phyloP scores from a whole-genome alignment of 2,888 invertebrate genomes.

The Drosophila borealis region DNA sequence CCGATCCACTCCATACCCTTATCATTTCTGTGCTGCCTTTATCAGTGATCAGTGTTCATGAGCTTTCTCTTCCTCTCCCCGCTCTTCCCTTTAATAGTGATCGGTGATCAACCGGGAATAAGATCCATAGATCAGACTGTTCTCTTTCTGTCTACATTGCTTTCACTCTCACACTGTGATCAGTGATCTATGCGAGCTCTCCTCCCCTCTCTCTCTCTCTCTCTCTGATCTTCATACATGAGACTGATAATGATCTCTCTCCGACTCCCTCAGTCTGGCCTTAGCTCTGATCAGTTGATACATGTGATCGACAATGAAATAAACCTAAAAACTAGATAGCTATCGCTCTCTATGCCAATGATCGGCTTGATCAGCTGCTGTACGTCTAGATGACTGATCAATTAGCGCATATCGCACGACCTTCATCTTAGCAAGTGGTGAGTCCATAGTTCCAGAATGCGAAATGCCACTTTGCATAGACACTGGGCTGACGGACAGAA shows the following conservation, averaged over 20 bases:
- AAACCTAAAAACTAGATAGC: neutral
- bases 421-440: conserved; percentile 46
- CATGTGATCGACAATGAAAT: neutral
- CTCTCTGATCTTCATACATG: neutral
- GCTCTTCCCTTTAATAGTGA: too few relatives aligned
- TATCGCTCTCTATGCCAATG: neutral
- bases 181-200: neutral
- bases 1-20: too few relatives aligned
- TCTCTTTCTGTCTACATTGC: too few relatives aligned
- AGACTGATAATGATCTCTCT: neutral
- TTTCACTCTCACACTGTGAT: neutral
- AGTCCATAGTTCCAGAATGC: conserved; percentile 37
- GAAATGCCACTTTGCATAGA: conserved; percentile 37
- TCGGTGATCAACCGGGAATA: too few relatives aligned
- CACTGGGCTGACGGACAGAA: conserved; percentile 4
- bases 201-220: neutral
- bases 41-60: neutral
- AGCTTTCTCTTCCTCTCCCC: too few relatives aligned
- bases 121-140: too few relatives aligned
- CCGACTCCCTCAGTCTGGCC: too few relatives aligned
- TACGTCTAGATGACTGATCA: conserved; percentile 50
- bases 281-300: conserved; percentile 5
- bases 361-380: conserved; percentile 35
- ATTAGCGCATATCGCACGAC: conserved; percentile 56
- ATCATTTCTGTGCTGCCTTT: too few relatives aligned